A percentile compares a stretch with the other conserved stretches of the same genome.
phyloP scores from a whole-genome alignment of 2,113 vertebrate genomes.

The Chloropsis cyanopogon region DNA sequence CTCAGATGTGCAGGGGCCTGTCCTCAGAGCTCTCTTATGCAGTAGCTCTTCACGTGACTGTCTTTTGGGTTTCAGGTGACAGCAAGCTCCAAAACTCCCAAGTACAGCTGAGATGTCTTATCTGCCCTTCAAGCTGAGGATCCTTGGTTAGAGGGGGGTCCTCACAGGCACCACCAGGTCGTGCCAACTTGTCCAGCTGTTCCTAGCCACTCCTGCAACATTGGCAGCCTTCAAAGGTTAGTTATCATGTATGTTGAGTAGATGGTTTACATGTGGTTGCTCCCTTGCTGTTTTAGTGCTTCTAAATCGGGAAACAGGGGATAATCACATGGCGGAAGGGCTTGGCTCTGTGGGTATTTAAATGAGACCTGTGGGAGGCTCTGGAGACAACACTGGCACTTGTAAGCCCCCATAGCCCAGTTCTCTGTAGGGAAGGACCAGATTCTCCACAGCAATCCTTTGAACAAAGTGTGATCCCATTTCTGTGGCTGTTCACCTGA shows the following conservation, averaged over 20 bases:
- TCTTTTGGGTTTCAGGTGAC: constrained; percentile 54
- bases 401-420: not conserved
- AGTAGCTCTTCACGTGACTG: not conserved
- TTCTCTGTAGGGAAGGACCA: not conserved
- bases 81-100: not conserved
- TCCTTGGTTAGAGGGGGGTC: not conserved
- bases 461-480: not conserved
- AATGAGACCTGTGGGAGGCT: not conserved
- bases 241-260: not conserved
- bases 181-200: not conserved
- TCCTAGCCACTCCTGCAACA: not conserved
- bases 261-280: not conserved
- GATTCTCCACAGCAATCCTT: not conserved
- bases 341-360: not conserved
- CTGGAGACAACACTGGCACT: not conserved
- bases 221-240: constrained; percentile 47
- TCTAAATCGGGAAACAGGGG: not conserved
- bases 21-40: not conserved
- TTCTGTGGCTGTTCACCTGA: not conserved
- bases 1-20: not conserved
- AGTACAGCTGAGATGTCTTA: not conserved
- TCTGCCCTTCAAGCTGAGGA: not conserved
- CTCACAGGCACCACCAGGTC: not conserved
- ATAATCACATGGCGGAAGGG: not conserved
- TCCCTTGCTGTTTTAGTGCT: not conserved